Evolutionary conservation across 2,113 vertebrate species (phyloP), one percentile per base, ranked within the genome.

Genomic region (Petroica traversi): DNA sequence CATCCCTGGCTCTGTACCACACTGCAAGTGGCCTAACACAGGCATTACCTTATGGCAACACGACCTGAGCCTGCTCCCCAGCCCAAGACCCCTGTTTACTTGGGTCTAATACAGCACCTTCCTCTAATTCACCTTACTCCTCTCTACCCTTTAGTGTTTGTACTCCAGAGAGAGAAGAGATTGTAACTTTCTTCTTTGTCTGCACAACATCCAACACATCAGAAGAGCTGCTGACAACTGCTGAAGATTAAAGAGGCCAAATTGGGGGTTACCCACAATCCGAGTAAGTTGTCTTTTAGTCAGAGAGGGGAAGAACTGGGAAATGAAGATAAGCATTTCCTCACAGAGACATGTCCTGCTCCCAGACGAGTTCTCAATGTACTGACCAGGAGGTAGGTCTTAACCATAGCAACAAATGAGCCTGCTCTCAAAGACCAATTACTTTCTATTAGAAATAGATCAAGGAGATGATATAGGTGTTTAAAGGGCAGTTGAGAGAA

Each of bases 401-500:
- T 52, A 68, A 0, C 36, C 78, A 29, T 43, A 57, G 67, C 48
- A 67, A 75, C 64, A 49, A 75, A 75, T 11, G 36, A 88, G 55
- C 25, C 41, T 49, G 57, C n/a, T 89, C 24, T 76, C 80, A 55
- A 45, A 76, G 36, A 26, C 31, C 61, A 52, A 15, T 76, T 88
- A 89, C 88, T 83, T 85, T 88, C 94, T 54, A 67, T 51, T 59
- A 88, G 79, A 66, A 79, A 76, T 33, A 73, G 78, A 93, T 82
- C 38, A 34, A 51, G 78, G 52, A 88, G 46, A 85, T 62, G 41
- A 88, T 89, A 88, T 0, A 46, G 79, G 79, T 92, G 75, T 76
- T 92, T 76, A 79, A 89, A 94, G 92, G 59, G 49, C 90, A 92
- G 6, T 22, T 69, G 82, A 83, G 74, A 79, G 29, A 88, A 66